Conservation (phyloP, 2,888 invertebrate species). For the Plutella xylostella region DNA sequence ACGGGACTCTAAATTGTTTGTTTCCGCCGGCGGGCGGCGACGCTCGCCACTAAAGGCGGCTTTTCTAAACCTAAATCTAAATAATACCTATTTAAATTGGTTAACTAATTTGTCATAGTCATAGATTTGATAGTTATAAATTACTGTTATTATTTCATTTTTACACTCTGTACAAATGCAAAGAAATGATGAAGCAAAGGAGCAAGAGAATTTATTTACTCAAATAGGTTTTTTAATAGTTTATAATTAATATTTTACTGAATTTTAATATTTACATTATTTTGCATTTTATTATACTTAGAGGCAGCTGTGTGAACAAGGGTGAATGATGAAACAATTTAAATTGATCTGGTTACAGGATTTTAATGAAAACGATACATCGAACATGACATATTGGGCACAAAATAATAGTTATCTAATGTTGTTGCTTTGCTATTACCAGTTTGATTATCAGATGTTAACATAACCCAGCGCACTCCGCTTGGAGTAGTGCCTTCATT, state of each 20-base stretch:
- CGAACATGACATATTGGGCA: conserved; percentile 70
- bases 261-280: conserved; percentile 54
- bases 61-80: too few species aligned
- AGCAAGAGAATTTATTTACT: conserved; percentile 70
- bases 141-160: conserved; percentile 46
- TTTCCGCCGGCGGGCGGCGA: too few species aligned
- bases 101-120: too few species aligned
- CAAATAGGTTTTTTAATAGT: conserved; percentile 63
- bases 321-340: conserved; percentile 40
- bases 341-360: conserved; percentile 37
- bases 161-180: conserved; percentile 52
- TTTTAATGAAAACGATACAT: conserved; percentile 52
- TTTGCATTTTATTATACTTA: conserved; percentile 64
- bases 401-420: conserved; percentile 48
- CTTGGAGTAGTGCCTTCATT: neutral
- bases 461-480: neutral
- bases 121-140: too few species aligned
- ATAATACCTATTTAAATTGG: too few species aligned
- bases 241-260: conserved; percentile 54
- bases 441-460: neutral
- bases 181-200: conserved; percentile 59
- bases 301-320: conserved; percentile 62
- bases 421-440: conserved; percentile 37
- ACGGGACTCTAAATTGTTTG: too few species aligned
- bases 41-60: too few species aligned